Evolutionary conservation across 2,888 invertebrate species (phyloP), one percentile per base, ranked within the genome.

Genomic region (Hypselothyrea guttata): DNA sequence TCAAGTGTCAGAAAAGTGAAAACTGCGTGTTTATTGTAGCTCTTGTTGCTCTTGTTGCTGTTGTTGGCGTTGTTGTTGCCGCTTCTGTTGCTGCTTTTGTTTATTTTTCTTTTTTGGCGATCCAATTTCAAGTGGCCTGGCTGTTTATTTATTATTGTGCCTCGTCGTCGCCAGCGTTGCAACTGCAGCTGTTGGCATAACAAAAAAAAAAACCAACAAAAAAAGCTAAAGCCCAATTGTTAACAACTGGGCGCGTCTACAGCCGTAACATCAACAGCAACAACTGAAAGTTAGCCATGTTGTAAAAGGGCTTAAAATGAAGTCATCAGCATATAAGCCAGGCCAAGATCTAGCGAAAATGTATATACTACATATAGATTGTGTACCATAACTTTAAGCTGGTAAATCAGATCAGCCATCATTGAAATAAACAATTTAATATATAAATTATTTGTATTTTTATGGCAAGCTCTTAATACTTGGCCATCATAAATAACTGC

Each of bases 1-100:
- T 74, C 81, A 81, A 81, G 86, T 81, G 81, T 81, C 81, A 84
- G 83, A 81, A 81, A 81, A 81, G 81, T 81, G 81, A 81, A 81
- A 81, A 81, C 84, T 79, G 67, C 61, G 71, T 84, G 66, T 75
- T 70, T 84, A 66, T 64, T 72, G 74, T 75, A 44, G 63, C 56
- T 59, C 27, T 45, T 63, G 46, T 44, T 49, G 40, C 45, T 37
- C 35, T 49, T 33, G 57, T 58, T 48, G 46, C 30, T 35, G 44
- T 15, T 51, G 66, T 38, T 49, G 33, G 30, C 40, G 64, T 9
- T 49, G 63, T 40, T 30, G 52, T 37, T 34, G 46, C 5, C 44
- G 49, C 53, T 45, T 52, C 59, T 44, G 57, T 53, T 58, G 60
- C 40, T 16, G 49, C 52, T 58, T 64, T 58, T 75, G 72, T 75